Evolutionary conservation across 1,140 invertebrate genomes (phyloP).

Genomic region (Lepidurus couesii): DNA sequence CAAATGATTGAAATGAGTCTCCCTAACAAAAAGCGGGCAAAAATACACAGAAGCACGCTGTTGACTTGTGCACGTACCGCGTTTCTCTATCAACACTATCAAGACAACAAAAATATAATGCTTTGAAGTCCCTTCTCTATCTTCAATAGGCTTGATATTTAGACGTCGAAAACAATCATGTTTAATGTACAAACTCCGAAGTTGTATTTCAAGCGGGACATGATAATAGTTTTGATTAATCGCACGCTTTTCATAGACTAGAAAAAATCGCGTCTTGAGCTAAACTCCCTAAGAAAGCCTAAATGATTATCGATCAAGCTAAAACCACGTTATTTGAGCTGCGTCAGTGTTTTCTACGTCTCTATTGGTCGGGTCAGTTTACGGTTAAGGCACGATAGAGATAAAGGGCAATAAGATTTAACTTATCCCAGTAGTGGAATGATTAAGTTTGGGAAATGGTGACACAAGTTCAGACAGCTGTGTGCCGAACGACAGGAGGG

Average conservation of each 20-base stretch:
- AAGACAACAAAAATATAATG: not conserved
- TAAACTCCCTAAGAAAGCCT: not conserved
- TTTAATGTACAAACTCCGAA: not conserved
- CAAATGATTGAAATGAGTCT: not conserved
- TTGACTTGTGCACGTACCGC: too few relatives aligned
- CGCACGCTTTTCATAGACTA: constrained; percentile 15
- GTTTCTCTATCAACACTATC: not conserved
- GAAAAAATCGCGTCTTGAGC: not conserved
- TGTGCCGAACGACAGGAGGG: constrained; percentile 9
- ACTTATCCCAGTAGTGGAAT: not conserved
- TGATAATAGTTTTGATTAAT: not conserved
- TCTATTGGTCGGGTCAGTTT: not conserved
- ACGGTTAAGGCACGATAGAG: not conserved
- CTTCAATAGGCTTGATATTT: not conserved
- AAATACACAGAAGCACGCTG: not conserved
- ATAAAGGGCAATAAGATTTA: not conserved
- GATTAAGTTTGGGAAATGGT: not conserved
- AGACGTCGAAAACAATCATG: not conserved
- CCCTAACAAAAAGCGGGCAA: not conserved
- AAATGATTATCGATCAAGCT: not conserved
- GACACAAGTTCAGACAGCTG: not conserved
- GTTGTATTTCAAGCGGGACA: not conserved
- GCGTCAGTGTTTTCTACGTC: not conserved
- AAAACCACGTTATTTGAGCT: not conserved
- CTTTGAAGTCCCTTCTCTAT: not conserved